Evolutionary conservation across 1,140 invertebrate species (phyloP).

Genomic region (Danaus plexippus): DNA sequence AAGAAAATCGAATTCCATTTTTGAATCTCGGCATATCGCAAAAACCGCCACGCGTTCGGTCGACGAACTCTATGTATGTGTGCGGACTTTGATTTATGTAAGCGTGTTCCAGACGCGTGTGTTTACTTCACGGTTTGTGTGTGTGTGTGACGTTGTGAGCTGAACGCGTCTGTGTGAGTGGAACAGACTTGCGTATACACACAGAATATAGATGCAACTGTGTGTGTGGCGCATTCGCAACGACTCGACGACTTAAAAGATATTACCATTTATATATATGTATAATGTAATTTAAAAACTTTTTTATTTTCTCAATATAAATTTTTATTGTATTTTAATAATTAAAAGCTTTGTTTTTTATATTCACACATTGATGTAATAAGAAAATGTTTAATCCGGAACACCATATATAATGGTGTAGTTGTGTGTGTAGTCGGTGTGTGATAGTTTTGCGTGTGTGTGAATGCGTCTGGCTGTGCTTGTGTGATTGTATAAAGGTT

Average conservation of each 20-base stretch:
- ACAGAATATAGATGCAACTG: not conserved
- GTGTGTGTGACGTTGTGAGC: slow-evolving; percentile 5
- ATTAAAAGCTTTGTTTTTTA: too few relatives aligned
- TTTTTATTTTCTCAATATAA: too few relatives aligned
- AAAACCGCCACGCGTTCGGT: slow-evolving; percentile 30
- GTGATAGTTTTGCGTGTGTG: slow-evolving; percentile 5
- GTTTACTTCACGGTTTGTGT: not conserved
- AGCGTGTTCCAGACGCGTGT: slow-evolving; percentile 9
- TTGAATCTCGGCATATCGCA: slow-evolving; percentile 27
- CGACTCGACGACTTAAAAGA: not conserved
- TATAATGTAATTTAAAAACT: not conserved
- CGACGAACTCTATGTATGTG: slow-evolving; percentile 23
- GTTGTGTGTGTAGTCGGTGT: slow-evolving; percentile 5
- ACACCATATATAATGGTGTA: not conserved
- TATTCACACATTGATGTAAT: too few relatives aligned
- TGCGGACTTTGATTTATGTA: slow-evolving; percentile 3
- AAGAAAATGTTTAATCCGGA: too few relatives aligned
- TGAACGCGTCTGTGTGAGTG: not conserved
- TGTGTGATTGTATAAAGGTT: slow-evolving; percentile 9
- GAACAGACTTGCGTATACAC: not conserved
- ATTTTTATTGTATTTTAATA: too few relatives aligned
- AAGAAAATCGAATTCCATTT: slow-evolving; percentile 12
- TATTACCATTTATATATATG: not conserved
- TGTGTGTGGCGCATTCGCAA: slow-evolving; percentile 2
- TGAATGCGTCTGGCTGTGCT: slow-evolving; percentile 8